phyloP scores from a whole-genome alignment of 2,888 invertebrate genomes.

The Phlogophora meticulosa region DNA sequence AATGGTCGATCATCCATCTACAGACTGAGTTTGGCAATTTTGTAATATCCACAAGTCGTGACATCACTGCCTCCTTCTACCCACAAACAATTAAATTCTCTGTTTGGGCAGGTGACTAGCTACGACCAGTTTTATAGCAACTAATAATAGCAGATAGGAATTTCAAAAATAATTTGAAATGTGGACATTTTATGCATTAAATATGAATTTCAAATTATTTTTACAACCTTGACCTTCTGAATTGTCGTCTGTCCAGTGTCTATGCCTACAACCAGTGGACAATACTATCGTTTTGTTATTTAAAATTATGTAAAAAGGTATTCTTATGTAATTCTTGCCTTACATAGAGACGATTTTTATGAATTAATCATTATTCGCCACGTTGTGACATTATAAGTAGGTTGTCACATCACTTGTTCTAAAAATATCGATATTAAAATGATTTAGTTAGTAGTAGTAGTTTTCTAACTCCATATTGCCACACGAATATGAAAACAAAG shows the following conservation, averaged over 20 bases:
- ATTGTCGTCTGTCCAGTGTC: not conserved
- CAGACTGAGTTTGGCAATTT: not conserved
- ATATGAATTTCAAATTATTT: not conserved
- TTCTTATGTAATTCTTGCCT: not conserved
- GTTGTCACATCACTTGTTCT: not conserved
- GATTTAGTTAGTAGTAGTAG: too few species aligned
- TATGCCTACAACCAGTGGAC: not conserved
- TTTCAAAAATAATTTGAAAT: too few species aligned
- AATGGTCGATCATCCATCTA: too few species aligned
- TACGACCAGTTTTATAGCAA: constrained; percentile 3
- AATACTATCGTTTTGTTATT: constrained; percentile 1
- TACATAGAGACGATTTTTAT: not conserved
- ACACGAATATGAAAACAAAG: not conserved
- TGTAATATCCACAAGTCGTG: not conserved
- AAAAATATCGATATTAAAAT: not conserved
- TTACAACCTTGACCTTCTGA: constrained; percentile 16
- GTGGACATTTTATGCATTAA: too few species aligned
- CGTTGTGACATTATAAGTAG: not conserved
- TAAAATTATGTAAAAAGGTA: constrained; percentile 16
- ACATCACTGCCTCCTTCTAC: not conserved
- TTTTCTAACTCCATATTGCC: not conserved
- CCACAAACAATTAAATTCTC: not conserved
- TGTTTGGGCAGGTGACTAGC: not conserved
- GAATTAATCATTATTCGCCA: not conserved
- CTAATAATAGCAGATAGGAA: not conserved